Conservation (phyloP, 2,113 vertebrate genomes). For the Trichomycterus rosablanca region DNA sequence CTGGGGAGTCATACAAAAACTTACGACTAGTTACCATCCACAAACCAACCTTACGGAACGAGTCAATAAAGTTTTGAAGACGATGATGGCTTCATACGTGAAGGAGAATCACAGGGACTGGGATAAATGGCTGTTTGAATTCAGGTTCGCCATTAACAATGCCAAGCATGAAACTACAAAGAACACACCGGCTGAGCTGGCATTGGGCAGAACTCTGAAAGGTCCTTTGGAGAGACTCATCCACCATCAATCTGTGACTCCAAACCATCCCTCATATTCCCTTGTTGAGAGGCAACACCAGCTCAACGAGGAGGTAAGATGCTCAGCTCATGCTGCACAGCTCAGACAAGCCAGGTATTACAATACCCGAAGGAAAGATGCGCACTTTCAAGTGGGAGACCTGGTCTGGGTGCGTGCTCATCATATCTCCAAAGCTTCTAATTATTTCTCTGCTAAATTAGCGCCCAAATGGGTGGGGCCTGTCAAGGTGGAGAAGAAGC, state of each 20-base stretch:
- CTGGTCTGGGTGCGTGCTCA: not conserved
- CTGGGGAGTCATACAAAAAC: constrained; percentile 9
- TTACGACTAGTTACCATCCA: constrained; percentile 14
- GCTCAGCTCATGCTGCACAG: too few relatives aligned
- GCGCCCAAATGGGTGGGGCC: not conserved
- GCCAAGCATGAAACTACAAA: not conserved
- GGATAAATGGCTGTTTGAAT: constrained; percentile 14
- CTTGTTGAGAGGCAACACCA: not conserved
- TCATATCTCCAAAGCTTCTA: not conserved
- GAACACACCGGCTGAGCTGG: not conserved
- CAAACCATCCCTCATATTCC: not conserved
- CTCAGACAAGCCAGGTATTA: too few relatives aligned
- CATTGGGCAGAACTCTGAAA: not conserved
- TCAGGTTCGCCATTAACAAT: constrained; percentile 14
- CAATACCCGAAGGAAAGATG: not conserved
- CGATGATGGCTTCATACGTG: constrained; percentile 22
- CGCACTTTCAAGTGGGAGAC: not conserved
- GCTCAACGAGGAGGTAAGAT: too few relatives aligned
- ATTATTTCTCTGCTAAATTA: not conserved
- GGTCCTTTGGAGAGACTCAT: not conserved
- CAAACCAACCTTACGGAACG: constrained; percentile 29
- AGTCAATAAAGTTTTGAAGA: constrained; percentile 4
- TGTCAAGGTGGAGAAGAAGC: not conserved
- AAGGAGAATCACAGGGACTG: not conserved
- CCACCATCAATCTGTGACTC: not conserved